Evolutionary conservation across 2,113 vertebrate genomes (phyloP).

Genomic region (Lichenostomus cassidix): DNA sequence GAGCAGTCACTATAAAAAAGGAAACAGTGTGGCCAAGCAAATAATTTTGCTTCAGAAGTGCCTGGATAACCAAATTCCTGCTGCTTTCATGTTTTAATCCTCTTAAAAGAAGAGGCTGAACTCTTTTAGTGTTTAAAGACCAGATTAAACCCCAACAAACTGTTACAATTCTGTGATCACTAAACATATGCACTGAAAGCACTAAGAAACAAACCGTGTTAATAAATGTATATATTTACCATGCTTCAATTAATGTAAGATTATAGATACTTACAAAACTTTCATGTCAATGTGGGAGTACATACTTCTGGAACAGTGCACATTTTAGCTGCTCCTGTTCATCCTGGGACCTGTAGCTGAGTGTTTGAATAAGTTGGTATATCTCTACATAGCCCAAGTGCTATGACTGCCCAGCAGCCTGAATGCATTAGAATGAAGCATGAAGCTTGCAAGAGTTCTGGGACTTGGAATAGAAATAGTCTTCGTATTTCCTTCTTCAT

Average conservation of each 20-base stretch:
- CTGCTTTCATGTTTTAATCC: neutral
- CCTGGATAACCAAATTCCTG: neutral
- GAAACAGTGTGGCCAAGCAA: neutral
- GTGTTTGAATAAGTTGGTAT: neutral
- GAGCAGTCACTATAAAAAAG: neutral
- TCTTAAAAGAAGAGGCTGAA: conserved; percentile 14
- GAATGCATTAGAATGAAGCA: neutral
- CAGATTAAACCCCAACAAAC: neutral
- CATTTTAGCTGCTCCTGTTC: neutral
- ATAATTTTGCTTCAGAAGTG: neutral
- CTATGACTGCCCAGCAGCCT: neutral
- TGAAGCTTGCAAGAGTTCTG: neutral
- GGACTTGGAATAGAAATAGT: neutral
- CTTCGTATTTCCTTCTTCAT: neutral
- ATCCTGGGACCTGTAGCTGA: neutral
- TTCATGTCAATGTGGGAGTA: neutral
- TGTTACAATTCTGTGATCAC: neutral
- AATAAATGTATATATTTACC: neutral
- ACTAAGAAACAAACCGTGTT: neutral
- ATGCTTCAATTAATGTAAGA: neutral
- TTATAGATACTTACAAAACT: neutral
- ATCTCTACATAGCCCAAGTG: neutral
- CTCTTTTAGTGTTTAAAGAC: neutral
- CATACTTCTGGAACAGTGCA: neutral
- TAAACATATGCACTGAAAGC: neutral